Conservation (phyloP, 1,140 invertebrate species). For the Aphaenogaster ashmeadi region DNA sequence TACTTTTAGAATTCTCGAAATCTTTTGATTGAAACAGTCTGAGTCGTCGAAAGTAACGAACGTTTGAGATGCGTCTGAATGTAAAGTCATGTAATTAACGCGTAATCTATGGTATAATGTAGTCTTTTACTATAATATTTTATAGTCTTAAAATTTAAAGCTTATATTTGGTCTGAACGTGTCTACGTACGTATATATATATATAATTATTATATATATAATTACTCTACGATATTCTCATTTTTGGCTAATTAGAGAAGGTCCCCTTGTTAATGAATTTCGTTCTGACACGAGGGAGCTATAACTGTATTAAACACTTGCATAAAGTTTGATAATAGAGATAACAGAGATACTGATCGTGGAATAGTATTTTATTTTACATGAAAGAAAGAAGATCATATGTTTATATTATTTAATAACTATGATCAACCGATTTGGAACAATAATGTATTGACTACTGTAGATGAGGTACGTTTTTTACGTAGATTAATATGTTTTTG, state of each 20-base stretch:
- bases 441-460: constrained; percentile 26
- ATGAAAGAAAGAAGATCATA: background rate
- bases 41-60: constrained; percentile 35
- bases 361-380: constrained; percentile 4
- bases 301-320: constrained; percentile 18
- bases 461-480: constrained; percentile 11
- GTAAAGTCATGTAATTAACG: constrained; percentile 24
- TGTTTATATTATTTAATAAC: background rate
- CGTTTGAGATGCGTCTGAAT: background rate
- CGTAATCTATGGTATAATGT: constrained; percentile 26
- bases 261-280: constrained; percentile 54
- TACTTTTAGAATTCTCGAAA: constrained; percentile 17
- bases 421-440: background rate
- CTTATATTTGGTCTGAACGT: constrained; percentile 55
- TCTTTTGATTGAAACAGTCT: constrained; percentile 53
- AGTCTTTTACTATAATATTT: constrained; percentile 26
- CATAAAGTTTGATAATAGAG: constrained; percentile 38
- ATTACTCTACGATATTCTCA: constrained; percentile 39
- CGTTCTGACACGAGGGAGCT: constrained; percentile 25
- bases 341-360: background rate
- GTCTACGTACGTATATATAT: constrained; percentile 29
- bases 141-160: constrained; percentile 47
- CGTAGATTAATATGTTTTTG: constrained; percentile 20
- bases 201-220: background rate
- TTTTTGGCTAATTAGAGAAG: constrained; percentile 44